Evolutionary conservation across 1,140 invertebrate genomes (phyloP), one percentile per base, ranked within the genome.

Genomic region (Vollenhovia emeryi): DNA sequence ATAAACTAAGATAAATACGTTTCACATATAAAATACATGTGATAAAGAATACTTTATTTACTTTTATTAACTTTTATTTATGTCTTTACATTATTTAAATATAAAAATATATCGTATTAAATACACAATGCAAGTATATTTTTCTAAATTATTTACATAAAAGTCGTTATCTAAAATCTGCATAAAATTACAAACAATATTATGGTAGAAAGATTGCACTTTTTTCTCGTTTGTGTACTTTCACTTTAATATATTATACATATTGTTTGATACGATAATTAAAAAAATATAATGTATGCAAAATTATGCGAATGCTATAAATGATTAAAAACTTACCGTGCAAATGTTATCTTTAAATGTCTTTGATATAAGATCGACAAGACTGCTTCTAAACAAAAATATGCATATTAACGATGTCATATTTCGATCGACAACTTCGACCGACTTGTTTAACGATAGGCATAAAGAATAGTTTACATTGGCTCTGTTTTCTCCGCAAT

Each of bases 401-500:
- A 30, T 57, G 33, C n/a, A 52, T 66, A 45, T 73, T 69, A 71
- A 82, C 7, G 64, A 2, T 21, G 27, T 82, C 45, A 66, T 52
- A 59, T 82, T 71, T 43, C n/a, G 30, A 82, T 82, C 66, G 78
- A 82, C 78, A 82, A 73, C 45, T 76, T 84, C 73, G 80, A 76
- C 80, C 80, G 73, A 84, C 80, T 76, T 84, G 60, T 84, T 76
- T 84, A 75, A 73, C 50, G 78, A 68, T 76, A 75, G 68, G 43
- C 71, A 62, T 50, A 55, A 84, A 76, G 71, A 84, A 76, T 84
- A 76, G 45, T 30, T 84, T 36, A 84, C 76, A 84, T 62, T 76
- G 66, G 66, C 66, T 66, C 8, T 69, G 84, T 79, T 85, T 85
- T 85, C 84, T 85, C 84, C 43, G 30, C 60, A 69, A 85, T 85